Percentiles rank a stretch among this genome's conserved stretches.
These are phyloP conservation scores for Paragorgia papillata DNA, from an alignment of 92 coral and sea anemone species.

Conservation along the genomic window DNA sequence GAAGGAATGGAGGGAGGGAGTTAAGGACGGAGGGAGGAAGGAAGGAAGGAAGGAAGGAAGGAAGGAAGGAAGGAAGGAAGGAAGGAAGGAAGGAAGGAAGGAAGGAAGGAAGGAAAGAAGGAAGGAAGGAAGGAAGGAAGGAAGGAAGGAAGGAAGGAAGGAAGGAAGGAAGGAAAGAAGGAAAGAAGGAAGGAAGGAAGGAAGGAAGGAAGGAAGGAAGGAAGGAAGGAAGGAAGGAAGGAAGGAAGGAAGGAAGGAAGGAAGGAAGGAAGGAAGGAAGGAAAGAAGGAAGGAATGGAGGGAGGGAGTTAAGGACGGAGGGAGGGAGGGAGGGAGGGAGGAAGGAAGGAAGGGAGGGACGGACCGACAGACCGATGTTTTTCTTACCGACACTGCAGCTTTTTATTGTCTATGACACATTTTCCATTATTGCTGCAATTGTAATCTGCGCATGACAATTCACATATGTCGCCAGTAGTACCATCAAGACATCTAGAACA, in stretches of 20 bases:
- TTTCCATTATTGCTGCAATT: conserved; percentile 76
- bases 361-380: too few species aligned
- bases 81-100: background rate
- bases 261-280: too few species aligned
- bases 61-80: conserved; percentile 3
- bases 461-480: conserved; percentile 51
- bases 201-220: background rate
- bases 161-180: background rate
- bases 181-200: background rate
- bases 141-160: background rate
- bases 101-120: background rate
- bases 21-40: background rate
- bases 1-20: background rate
- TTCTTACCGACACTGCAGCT: conserved; percentile 73
- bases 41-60: background rate
- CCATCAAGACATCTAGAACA: conserved; percentile 18
- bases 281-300: too few species aligned
- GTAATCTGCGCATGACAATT: conserved; percentile 66
- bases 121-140: background rate
- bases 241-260: too few species aligned
- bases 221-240: too few species aligned
- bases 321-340: too few species aligned
- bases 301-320: too few species aligned
- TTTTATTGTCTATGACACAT: conserved; percentile 64
- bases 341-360: too few species aligned